These are phyloP conservation scores for Lasioglossum oenotherae DNA, from an alignment of 2,888 invertebrate genomes.

Conservation along the genomic window DNA sequence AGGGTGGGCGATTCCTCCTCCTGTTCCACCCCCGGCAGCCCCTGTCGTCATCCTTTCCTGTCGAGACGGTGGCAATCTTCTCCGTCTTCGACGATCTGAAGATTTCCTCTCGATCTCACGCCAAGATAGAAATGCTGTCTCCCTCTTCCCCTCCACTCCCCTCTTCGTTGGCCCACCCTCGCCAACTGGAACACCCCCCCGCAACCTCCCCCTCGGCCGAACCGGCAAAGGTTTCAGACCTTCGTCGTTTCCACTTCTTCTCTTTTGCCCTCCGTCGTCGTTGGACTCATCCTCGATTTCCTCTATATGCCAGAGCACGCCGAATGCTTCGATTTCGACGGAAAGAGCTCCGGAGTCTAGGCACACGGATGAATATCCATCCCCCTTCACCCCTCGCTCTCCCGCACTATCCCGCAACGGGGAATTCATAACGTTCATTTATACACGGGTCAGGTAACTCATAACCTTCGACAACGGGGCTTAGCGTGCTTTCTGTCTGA, in stretches of 20 bases:
- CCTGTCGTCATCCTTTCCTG: constrained; percentile 54
- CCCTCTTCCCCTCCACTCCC: background rate
- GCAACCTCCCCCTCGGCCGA: background rate
- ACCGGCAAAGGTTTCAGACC: constrained; percentile 44
- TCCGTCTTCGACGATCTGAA: constrained; percentile 65
- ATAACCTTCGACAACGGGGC: constrained; percentile 55
- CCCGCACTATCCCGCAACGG: constrained; percentile 18
- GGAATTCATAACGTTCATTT: constrained; percentile 76
- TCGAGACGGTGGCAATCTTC: constrained; percentile 70
- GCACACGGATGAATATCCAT: constrained; percentile 66
- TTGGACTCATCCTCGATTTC: constrained; percentile 69
- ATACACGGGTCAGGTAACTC: constrained; percentile 72
- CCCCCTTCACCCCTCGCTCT: background rate
- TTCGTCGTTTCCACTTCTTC: constrained; percentile 45
- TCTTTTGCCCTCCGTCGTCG: constrained; percentile 31
- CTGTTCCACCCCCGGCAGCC: constrained; percentile 1
- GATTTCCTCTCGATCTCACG: constrained; percentile 73
- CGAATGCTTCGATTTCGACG: constrained; percentile 55
- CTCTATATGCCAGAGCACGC: constrained; percentile 57
- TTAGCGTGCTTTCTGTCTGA: background rate
- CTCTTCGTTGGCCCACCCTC: background rate
- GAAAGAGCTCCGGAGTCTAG: constrained; percentile 32
- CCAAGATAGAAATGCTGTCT: constrained; percentile 65
- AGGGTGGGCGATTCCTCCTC: constrained; percentile 25
- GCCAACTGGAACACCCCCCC: background rate